Conservation (phyloP, 2,888 invertebrate species). For the Pristionchus fissidentatus region DNA sequence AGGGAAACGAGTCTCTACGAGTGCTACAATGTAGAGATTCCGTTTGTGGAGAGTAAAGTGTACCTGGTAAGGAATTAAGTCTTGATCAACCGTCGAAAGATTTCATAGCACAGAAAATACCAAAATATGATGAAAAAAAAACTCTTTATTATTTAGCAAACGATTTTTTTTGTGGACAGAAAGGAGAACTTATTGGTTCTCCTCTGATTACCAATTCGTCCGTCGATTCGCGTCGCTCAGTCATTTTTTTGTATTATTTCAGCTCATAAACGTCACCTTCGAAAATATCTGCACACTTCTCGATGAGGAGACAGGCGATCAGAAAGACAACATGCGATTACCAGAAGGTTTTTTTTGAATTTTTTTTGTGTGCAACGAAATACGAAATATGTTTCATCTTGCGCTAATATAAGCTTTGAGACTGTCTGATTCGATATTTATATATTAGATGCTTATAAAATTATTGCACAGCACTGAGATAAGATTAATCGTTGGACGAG, state of each 20-base stretch:
- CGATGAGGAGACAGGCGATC: background rate
- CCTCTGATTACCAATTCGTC: background rate
- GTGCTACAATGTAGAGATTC: background rate
- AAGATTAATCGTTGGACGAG: background rate
- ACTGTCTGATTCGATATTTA: background rate
- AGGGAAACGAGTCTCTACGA: background rate
- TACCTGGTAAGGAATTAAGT: slow-evolving; percentile 3
- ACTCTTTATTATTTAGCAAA: background rate
- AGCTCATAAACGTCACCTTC: background rate
- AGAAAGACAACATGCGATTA: background rate
- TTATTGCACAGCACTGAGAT: too few relatives aligned
- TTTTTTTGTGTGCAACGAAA: background rate
- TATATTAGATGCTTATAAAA: background rate
- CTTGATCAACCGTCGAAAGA: background rate
- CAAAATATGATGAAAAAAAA: background rate
- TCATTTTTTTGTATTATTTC: background rate
- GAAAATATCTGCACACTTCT: background rate
- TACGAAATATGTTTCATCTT: background rate
- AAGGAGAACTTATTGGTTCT: background rate
- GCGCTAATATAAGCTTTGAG: background rate
- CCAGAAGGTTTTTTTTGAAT: background rate
- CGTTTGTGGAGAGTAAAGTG: background rate
- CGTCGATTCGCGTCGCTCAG: background rate
- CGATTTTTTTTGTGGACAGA: too few relatives aligned
- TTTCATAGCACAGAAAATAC: background rate